Evolutionary conservation across 2,888 invertebrate genomes (phyloP).

Genomic region (Pterobdella sp.): DNA sequence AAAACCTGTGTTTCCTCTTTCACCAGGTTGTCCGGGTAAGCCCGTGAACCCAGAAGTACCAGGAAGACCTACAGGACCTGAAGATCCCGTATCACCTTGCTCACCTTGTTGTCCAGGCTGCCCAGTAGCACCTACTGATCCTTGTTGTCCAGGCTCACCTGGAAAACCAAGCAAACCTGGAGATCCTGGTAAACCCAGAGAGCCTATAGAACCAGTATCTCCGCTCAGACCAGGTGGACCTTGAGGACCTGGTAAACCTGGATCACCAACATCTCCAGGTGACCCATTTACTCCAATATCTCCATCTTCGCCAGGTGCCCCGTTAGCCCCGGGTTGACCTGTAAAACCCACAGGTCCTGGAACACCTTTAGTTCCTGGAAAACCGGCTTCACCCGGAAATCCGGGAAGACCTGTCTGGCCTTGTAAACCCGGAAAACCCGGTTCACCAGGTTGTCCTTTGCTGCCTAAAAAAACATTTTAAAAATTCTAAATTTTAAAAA

Average conservation of each 20-base stretch:
- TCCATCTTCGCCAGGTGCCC: slow-evolving; percentile 1
- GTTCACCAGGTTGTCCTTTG: slow-evolving; percentile 29
- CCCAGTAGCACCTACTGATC: not conserved
- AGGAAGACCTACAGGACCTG: slow-evolving; percentile 10
- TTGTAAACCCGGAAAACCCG: slow-evolving; percentile 31
- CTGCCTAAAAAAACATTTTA: slow-evolving; percentile 6
- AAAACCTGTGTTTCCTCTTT: slow-evolving; percentile 15
- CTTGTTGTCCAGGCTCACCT: slow-evolving; percentile 5
- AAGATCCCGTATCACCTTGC: not conserved
- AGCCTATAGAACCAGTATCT: slow-evolving; percentile 7
- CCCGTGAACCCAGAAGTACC: slow-evolving; percentile 19
- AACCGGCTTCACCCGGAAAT: slow-evolving; percentile 30
- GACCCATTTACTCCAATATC: slow-evolving; percentile 22
- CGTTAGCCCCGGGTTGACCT: not conserved
- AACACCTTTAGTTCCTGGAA: not conserved
- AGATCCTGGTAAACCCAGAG: slow-evolving; percentile 3
- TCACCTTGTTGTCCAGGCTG: not conserved
- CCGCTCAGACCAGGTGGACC: slow-evolving; percentile 8
- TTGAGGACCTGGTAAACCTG: not conserved
- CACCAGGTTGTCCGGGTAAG: not conserved
- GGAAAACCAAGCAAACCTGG: not conserved
- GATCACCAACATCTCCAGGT: slow-evolving; percentile 8
- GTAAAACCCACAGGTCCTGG: not conserved
- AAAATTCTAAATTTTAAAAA: no score
- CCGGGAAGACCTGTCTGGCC: slow-evolving; percentile 50